Evolutionary conservation across 2,113 vertebrate genomes (phyloP), one percentile per base, ranked within the genome.

Genomic region (Mugil cephalus): DNA sequence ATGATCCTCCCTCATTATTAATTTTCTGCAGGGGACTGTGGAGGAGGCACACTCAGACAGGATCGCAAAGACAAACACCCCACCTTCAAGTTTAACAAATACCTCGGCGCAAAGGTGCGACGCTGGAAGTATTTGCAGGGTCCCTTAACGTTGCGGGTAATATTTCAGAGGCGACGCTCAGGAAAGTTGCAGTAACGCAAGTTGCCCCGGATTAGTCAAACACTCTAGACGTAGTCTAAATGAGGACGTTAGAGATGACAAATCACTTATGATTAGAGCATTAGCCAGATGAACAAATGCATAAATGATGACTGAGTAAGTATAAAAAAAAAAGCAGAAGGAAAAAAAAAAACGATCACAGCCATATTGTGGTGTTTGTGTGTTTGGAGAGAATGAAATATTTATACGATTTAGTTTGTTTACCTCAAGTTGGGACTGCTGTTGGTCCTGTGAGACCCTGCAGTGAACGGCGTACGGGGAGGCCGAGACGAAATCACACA

Each of bases 241-340:
- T 86, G 75, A 78, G 83, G 76, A 82, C 70, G 77, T 82, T 85
- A 71, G 53, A 74, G 60, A 87, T 91, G 83, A 89, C 88, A 92
- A 91, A 90, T 88, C 78, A 78, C 81, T 82, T 80, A 77, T 86
- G 90, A 91, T 92, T 85, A 83, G 60, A 71, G 66, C 78, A 87
- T 90, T 89, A 88, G 85, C 87, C 86, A 87, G 90, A 93, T 91
- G 89, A 91, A 86, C 69, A 77, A 82, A 88, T 92, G 84, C 85
- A 89, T 86, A 88, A 91, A 78, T 90, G 80, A 91, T 85, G 83
- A 86, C 63, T 66, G 72, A 83, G 80, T 79, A 40, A 42, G 64
- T 55, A 61, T 30, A 30, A 3, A 30, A 30, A 30, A 30, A 30
- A 30, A 30, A 30, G 5, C 24, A 30, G 3, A 30, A 30, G 5